Base-by-base conservation (phyloP, 2,113 vertebrate species). In the Chloropsis cyanopogon region DNA sequence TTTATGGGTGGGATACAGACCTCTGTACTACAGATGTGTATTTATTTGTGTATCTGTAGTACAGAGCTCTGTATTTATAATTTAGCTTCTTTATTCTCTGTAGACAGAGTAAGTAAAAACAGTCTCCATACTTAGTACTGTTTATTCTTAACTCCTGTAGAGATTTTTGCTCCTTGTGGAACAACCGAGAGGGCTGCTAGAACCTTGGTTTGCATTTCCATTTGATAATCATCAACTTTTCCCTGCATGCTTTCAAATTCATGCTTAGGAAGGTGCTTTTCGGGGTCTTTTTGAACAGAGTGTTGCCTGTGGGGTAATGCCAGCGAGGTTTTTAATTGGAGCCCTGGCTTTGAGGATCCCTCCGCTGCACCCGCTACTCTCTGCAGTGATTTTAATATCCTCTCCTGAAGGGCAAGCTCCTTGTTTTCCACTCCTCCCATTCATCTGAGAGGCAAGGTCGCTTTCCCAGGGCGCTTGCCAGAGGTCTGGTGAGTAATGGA, bases 391-490 rank as follows among this genome's bases (percentile, higher is more conserved):
- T 85, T 82, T 47, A 49, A 42, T 91, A 61, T 87, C 78, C 84
- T 90, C 52, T 77, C 46, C 33, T 88, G 91, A 92, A 96, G 96
- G 95, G 26, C 91, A 66, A 39, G 52, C 63, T 54, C 52, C 82
- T 57, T 17, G 16, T 59, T 87, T 92, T 91, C 2, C 4, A 15
- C 71, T 35, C 81, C 59, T 90, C 39, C 75, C 78, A 47, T 80
- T 90, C 66, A 71, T 68, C 42, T 87, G 91, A 39, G 88, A 88
- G 65, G 50, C 91, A 91, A 86, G 84, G 59, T 63, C 91, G 89
- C 70, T 95, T 92, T 96, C 84, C 87, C 78, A 63, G 81, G 29
- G 75, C 31, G 59, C 68, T 76, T 97, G 94, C 95, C 94, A 95
- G 64, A 85, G 84, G 53, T 71, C 65, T 46, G 22, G 78, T 95